Evolutionary conservation across 2,797 vertebrate genomes (phyloP), one percentile per base, ranked within the genome.

Genomic region (Chaetodon trifasciatus): DNA sequence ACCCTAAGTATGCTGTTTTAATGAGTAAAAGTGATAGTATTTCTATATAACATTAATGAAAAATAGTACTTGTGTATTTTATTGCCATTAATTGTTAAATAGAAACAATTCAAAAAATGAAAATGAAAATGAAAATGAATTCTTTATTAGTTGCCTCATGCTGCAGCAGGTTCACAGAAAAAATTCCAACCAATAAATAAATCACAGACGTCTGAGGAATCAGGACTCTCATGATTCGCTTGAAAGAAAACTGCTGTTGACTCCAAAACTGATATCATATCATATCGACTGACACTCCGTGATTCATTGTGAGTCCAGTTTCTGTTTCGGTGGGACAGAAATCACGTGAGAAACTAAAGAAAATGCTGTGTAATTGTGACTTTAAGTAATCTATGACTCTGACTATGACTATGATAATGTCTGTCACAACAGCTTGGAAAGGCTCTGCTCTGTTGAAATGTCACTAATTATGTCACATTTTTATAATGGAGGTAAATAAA

Each of bases 381-480:
- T 56, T 70, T 23, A 15, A n/a, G 52, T 72, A 53, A 73, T 42
- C 23, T 11, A 13, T 65, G 70, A 62, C 8, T 63, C 17, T 40
- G n/a, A n/a, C n/a, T n/a, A n/a, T n/a, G n/a, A n/a, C n/a, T n/a
- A n/a, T n/a, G n/a, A n/a, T n/a, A 44, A 65, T 72, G 61, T 61
- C 32, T 66, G 19, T 76, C 19, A 7, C 24, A 60, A 56, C 42
- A 78, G 17, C 16, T 32, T 21, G 12, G 52, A 39, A 53, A 63
- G 58, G 66, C 62, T 50, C 28, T 24, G 23, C 70, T 52, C 70
- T 37, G 46, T 35, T 64, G 61, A 66, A 58, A 73, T 42, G 28
- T 81, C 47, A 37, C 4, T 77, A 19, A 58, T 61, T 23, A 71
- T 39, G 53, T 61, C 35, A 63, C 24, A 19, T 46, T 82, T 62